These are phyloP conservation scores for Brachynemurus nebulosus DNA, from an alignment of 2,888 invertebrate genomes.

Conservation along the genomic window DNA sequence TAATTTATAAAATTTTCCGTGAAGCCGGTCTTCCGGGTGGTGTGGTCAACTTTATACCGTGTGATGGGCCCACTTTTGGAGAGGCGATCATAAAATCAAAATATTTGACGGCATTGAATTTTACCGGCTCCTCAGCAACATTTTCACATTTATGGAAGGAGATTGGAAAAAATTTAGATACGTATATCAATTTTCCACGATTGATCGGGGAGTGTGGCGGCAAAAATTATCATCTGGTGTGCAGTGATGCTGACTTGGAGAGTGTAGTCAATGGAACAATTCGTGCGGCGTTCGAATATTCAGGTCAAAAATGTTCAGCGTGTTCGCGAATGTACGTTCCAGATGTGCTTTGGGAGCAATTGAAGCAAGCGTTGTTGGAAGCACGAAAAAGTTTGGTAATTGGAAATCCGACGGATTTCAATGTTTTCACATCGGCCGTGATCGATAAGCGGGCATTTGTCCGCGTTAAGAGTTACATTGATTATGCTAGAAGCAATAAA, in stretches of 20 bases:
- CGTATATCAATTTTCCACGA: conserved; percentile 81
- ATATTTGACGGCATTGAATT: conserved; percentile 85
- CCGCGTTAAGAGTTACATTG: conserved; percentile 76
- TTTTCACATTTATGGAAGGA: conserved; percentile 87
- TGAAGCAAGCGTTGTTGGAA: conserved; percentile 56
- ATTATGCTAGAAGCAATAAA: conserved; percentile 62
- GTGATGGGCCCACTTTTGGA: conserved; percentile 92
- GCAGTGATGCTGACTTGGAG: conserved; percentile 73
- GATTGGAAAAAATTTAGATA: conserved; percentile 75
- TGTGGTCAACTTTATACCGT: conserved; percentile 93
- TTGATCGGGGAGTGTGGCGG: conserved; percentile 96
- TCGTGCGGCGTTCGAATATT: conserved; percentile 88
- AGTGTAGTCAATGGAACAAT: conserved; percentile 75
- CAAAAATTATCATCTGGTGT: conserved; percentile 97
- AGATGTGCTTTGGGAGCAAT: conserved; percentile 66
- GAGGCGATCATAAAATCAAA: conserved; percentile 74
- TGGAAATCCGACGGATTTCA: conserved; percentile 71
- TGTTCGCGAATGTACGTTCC: conserved; percentile 96
- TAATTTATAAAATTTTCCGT: conserved; percentile 79
- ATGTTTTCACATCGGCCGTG: conserved; percentile 80
- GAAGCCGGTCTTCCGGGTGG: conserved; percentile 96
- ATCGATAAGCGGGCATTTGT: conserved; percentile 90
- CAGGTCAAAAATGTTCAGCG: conserved; percentile 97
- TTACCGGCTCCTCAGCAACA: conserved; percentile 95
- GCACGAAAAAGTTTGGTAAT: conserved; percentile 63